Percentiles rank a stretch among this genome's conserved stretches.
phyloP scores from a whole-genome alignment of 1,140 invertebrate genomes.

The Lutraria rhynchaena region DNA sequence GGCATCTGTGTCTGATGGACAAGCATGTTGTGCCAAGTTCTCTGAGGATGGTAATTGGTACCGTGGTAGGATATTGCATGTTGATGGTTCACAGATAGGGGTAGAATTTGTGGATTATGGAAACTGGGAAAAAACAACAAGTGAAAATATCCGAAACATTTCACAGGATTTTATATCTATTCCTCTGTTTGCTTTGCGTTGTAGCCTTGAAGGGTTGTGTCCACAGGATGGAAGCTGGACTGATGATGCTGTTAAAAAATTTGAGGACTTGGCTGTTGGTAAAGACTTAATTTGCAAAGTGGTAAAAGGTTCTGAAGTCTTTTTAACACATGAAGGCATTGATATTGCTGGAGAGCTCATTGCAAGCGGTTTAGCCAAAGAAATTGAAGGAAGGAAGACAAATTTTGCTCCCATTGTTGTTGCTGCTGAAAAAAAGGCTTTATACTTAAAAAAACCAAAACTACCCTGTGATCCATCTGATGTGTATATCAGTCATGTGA shows the following conservation, averaged over 20 bases:
- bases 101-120: constrained; percentile 85
- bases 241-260: constrained; percentile 43
- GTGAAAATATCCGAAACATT: constrained; percentile 59
- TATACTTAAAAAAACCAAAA: constrained; percentile 6
- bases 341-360: constrained; percentile 18
- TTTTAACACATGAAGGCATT: constrained; percentile 1
- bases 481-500: constrained; percentile 66
- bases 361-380: constrained; percentile 7
- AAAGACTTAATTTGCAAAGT: constrained; percentile 66
- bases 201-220: constrained; percentile 24
- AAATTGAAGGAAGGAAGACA: constrained; percentile 2
- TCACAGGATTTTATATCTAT: constrained; percentile 57
- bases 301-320: constrained; percentile 19
- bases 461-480: constrained; percentile 55
- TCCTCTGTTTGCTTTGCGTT: not conserved
- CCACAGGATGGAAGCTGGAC: not conserved
- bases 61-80: constrained; percentile 85
- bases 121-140: constrained; percentile 80
- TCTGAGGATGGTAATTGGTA: constrained; percentile 89
- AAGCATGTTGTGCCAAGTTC: constrained; percentile 89
- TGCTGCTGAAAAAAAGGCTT: not conserved
- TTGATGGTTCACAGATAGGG: constrained; percentile 65
- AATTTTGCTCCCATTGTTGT: too few relatives aligned
- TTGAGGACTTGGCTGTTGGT: constrained; percentile 61
- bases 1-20: constrained; percentile 78